These are phyloP conservation scores for Campoletis sonorensis DNA, from an alignment of 1,140 invertebrate species.

Conservation along the genomic window DNA sequence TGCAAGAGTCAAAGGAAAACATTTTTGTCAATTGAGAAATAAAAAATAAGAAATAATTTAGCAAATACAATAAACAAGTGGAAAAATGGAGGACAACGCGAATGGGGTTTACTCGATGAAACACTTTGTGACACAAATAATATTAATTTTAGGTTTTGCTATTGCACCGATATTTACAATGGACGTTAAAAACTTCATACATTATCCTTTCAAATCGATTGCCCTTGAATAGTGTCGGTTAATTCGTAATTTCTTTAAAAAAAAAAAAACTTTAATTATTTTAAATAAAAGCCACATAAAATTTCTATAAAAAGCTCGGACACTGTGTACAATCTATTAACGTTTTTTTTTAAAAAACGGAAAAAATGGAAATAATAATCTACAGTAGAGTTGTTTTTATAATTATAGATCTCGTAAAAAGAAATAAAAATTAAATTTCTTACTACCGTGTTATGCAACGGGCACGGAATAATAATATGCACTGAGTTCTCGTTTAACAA, in stretches of 20 bases:
- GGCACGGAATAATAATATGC: slow-evolving; percentile 21
- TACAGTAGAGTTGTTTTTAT: slow-evolving; percentile 35
- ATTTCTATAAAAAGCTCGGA: slow-evolving; percentile 63
- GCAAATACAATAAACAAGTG: slow-evolving; percentile 39
- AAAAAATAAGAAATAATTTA: no score
- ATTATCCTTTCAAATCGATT: slow-evolving; percentile 35
- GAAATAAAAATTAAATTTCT: not conserved
- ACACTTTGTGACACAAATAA: slow-evolving; percentile 46
- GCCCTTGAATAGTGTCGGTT: slow-evolving; percentile 15
- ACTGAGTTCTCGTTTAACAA: slow-evolving; percentile 48
- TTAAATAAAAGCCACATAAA: slow-evolving; percentile 67
- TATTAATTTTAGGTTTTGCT: slow-evolving; percentile 66
- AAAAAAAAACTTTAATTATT: slow-evolving; percentile 10
- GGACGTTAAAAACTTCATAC: slow-evolving; percentile 65
- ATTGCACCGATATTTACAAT: slow-evolving; percentile 74
- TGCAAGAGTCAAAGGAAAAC: no score
- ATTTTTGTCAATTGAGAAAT: no score
- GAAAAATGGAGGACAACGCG: slow-evolving; percentile 42
- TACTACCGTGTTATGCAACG: not conserved
- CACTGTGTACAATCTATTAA: slow-evolving; percentile 54
- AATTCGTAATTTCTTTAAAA: slow-evolving; percentile 6
- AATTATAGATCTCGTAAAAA: slow-evolving; percentile 4
- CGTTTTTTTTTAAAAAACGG: slow-evolving; percentile 55
- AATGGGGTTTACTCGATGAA: not conserved
- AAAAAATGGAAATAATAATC: not conserved